phyloP scores from a whole-genome alignment of 2,113 vertebrate species.

The Pardalotus punctatus region DNA sequence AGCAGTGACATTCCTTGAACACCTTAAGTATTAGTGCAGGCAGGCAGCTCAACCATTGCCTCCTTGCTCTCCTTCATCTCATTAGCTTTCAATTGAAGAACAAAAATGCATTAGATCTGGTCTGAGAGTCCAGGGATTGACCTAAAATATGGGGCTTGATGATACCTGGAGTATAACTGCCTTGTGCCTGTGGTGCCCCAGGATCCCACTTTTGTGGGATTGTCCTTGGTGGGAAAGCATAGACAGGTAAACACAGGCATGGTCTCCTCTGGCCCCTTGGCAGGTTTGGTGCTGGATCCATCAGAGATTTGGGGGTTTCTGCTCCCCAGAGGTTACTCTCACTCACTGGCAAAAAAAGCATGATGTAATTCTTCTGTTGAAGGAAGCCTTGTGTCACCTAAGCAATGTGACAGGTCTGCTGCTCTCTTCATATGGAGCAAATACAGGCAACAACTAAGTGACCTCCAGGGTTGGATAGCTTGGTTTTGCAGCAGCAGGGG shows the following conservation, averaged over 20 bases:
- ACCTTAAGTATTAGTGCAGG: neutral
- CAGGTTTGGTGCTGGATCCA: neutral
- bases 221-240: neutral
- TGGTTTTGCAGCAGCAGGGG: neutral
- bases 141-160: neutral
- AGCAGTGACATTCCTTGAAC: rapidly evolving
- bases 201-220: neutral
- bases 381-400: neutral
- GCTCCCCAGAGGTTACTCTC: neutral
- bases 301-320: neutral
- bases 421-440: neutral
- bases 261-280: neutral
- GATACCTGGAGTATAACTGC: neutral
- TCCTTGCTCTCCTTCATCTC: neutral
- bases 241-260: rapidly evolving
- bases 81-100: neutral
- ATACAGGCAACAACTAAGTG: neutral
- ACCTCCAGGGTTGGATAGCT: neutral
- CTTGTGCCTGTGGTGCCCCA: neutral
- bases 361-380: neutral
- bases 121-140: neutral
- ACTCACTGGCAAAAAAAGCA: neutral
- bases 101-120: neutral
- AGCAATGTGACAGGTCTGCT: neutral
- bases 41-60: neutral